Evolutionary conservation across 2,888 invertebrate genomes (phyloP), one percentile per base, ranked within the genome.

Genomic region (Hypercompe scribonia): DNA sequence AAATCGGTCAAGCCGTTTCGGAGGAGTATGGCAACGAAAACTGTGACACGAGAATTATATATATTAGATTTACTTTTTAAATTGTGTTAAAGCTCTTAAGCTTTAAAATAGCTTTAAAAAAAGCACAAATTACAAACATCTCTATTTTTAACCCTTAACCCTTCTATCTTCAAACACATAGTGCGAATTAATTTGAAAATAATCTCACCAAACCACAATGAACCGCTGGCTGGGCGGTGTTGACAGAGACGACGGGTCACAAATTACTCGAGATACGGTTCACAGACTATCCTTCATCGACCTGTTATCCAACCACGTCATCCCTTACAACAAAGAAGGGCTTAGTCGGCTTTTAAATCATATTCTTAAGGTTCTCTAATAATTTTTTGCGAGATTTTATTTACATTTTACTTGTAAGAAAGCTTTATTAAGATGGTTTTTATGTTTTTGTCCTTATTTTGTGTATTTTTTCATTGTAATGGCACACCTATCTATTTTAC

Each of bases 191-290:
- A 81, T 78, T 77, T 77, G 74, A 81, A 76, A 76, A 69, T 69
- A 72, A 77, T 78, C 78, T 73, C 65, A 64, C 73, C 73, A 83
- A 74, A 79, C 63, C 75, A 79, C 79, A 72, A 76, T 81, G 72
- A 69, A 74, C 74, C 58, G 76, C 77, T 68, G 65, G 33, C 74
- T 78, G 80, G 83, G 82, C 84, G 75, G 77, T 79, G 81, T 79
- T 81, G 80, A 74, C 83, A 68, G 72, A 73, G 70, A 78, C 80
- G 83, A 79, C 79, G 76, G 74, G 70, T 83, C 78, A 84, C 87
- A 86, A 86, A 89, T 87, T 86, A 84, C 82, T 77, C 80, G 71
- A 82, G 81, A 84, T 85, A 83, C 71, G 79, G 77, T 79, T 83
- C 78, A 76, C 74, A 75, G 70, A 72, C 76, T 75, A 88, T 88